These are phyloP conservation scores for Odocoileus hemionus DNA, from an alignment of 2,113 vertebrate species.

Conservation along the genomic window DNA sequence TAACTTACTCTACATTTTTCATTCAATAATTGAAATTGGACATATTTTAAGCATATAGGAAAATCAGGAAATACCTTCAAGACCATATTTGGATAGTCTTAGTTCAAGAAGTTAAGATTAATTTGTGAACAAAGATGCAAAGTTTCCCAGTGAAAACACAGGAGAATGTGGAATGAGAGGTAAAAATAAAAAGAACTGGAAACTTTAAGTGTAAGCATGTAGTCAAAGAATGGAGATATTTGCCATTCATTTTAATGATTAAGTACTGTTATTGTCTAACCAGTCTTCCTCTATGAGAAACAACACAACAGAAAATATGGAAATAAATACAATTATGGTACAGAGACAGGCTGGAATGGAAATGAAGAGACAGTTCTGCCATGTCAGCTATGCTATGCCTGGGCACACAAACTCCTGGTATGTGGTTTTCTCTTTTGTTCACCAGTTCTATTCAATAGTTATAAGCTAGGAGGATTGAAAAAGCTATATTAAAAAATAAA, in stretches of 20 bases:
- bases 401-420: rapidly evolving
- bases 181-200: not conserved
- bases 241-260: not conserved
- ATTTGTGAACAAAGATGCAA: not conserved
- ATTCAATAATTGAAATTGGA: not conserved
- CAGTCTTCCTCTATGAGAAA: not conserved
- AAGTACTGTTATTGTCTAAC: not conserved
- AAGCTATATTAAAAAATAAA: not conserved
- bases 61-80: not conserved
- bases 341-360: not conserved
- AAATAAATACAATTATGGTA: not conserved
- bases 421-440: not conserved
- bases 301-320: not conserved
- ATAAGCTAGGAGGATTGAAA: rapidly evolving
- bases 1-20: not conserved
- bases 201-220: not conserved
- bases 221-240: not conserved
- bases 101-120: not conserved
- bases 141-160: not conserved
- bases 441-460: not conserved
- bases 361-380: rapidly evolving
- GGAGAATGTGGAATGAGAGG: not conserved
- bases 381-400: not conserved
- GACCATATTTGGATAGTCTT: not conserved
- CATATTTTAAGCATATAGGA: not conserved